These are phyloP conservation scores for Noctua janthe DNA, from an alignment of 2,888 invertebrate species.

Conservation along the genomic window DNA sequence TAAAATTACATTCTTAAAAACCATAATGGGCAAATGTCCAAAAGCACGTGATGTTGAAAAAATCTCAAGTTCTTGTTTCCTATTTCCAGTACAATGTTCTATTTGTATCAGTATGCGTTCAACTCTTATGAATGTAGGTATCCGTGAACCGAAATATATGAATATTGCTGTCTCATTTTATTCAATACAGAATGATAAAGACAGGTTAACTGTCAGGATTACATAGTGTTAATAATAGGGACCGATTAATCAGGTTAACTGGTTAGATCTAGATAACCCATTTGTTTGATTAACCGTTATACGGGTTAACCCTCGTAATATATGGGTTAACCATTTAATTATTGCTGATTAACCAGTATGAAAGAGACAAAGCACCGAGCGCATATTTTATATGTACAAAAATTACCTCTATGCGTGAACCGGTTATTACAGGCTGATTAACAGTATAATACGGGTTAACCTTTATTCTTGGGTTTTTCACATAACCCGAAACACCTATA, in stretches of 20 bases:
- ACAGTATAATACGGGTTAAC: background rate
- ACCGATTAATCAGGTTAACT: background rate
- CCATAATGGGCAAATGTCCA: background rate
- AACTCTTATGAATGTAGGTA: constrained; percentile 15
- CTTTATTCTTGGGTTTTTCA: background rate
- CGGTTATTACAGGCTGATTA: background rate
- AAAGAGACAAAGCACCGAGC: too few relatives aligned
- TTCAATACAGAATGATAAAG: constrained; percentile 1
- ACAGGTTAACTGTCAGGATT: background rate
- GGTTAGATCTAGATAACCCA: background rate
- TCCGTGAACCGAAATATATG: constrained; percentile 4
- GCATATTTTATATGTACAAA: background rate
- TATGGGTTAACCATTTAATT: too few relatives aligned
- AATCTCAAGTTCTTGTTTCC: constrained; percentile 16
- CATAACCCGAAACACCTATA: background rate
- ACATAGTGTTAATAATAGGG: background rate
- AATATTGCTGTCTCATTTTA: constrained; percentile 27
- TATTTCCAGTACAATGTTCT: constrained; percentile 13
- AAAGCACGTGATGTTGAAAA: background rate
- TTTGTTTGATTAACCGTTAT: too few relatives aligned
- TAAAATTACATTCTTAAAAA: background rate
- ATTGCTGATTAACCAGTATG: too few relatives aligned
- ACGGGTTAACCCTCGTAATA: too few relatives aligned
- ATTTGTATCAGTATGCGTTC: constrained; percentile 4
- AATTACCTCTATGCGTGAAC: background rate